Conservation (phyloP, 2,797 vertebrate species). For the Sternarchorhynchus goeldii region DNA sequence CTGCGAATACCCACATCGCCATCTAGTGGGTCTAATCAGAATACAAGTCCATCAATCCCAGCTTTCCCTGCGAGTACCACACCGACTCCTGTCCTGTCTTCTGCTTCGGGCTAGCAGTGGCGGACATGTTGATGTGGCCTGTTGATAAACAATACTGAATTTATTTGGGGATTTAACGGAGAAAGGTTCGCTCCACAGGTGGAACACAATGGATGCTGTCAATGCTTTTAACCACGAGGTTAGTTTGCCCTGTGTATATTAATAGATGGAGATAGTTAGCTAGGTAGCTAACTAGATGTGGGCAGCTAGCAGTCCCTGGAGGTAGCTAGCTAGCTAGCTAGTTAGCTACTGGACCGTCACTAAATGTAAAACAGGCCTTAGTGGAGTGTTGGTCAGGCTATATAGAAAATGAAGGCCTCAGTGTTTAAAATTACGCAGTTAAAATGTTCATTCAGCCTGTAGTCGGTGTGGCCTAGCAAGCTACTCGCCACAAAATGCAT, state of each 20-base stretch:
- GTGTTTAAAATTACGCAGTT: slow-evolving; percentile 27
- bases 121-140: slow-evolving; percentile 81
- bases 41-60: slow-evolving; percentile 40
- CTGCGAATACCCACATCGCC: not conserved
- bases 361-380: not conserved
- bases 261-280: slow-evolving; percentile 8
- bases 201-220: slow-evolving; percentile 80
- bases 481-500: not conserved
- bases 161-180: slow-evolving; percentile 57
- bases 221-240: slow-evolving; percentile 85
- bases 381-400: not conserved
- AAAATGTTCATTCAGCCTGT: not conserved
- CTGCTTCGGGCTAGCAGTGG: slow-evolving; percentile 51
- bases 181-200: slow-evolving; percentile 42
- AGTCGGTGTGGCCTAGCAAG: not conserved
- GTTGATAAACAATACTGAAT: slow-evolving; percentile 65
- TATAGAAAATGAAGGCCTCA: slow-evolving; percentile 32
- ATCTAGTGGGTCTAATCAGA: not conserved
- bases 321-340: slow-evolving; percentile 37
- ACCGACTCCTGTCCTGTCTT: slow-evolving; percentile 52
- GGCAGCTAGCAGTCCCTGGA: not conserved
- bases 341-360: not conserved
- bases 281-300: slow-evolving; percentile 6
- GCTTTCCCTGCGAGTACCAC: slow-evolving; percentile 43
- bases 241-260: slow-evolving; percentile 34